These are phyloP conservation scores for Lutjanus erythropterus DNA, from an alignment of 2,113 vertebrate species.

Conservation along the genomic window DNA sequence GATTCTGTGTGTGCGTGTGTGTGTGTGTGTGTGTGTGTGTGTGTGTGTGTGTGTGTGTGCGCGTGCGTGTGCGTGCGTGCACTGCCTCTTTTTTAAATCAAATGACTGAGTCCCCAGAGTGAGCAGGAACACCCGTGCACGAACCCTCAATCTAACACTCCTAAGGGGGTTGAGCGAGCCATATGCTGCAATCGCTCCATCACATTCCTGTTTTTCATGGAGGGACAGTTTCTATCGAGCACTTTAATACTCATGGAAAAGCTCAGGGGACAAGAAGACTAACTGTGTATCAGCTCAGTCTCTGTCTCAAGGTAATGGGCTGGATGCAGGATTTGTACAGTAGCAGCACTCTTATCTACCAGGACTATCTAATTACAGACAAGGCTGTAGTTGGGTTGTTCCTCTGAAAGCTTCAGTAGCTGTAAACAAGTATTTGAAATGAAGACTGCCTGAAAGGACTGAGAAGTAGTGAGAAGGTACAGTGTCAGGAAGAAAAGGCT, in stretches of 20 bases:
- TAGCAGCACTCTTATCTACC: constrained; percentile 1
- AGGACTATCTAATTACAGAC: constrained; percentile 29
- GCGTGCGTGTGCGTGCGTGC: too few relatives aligned
- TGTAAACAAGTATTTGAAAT: constrained; percentile 23
- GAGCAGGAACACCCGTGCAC: constrained; percentile 1
- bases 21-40: neutral
- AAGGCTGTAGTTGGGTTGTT: constrained; percentile 13
- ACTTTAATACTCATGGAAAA: constrained; percentile 34
- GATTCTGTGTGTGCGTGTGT: neutral
- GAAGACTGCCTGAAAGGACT: neutral
- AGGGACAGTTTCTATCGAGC: constrained; percentile 50
- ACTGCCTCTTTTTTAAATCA: neutral
- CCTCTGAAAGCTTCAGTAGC: constrained; percentile 6
- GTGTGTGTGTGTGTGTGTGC: neutral
- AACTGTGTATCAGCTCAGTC: constrained; percentile 14
- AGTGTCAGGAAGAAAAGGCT: neutral
- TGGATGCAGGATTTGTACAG: constrained; percentile 33
- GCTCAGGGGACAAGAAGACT: constrained; percentile 38
- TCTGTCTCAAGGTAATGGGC: constrained; percentile 5
- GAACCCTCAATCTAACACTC: constrained; percentile 17
- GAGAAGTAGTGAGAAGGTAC: neutral
- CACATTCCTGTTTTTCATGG: constrained; percentile 30
- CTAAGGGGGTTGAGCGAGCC: constrained; percentile 41
- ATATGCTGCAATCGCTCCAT: constrained; percentile 36
- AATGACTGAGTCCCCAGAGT: neutral